Conservation (phyloP, 1,140 invertebrate species). For the Leptinotarsa defecta region DNA sequence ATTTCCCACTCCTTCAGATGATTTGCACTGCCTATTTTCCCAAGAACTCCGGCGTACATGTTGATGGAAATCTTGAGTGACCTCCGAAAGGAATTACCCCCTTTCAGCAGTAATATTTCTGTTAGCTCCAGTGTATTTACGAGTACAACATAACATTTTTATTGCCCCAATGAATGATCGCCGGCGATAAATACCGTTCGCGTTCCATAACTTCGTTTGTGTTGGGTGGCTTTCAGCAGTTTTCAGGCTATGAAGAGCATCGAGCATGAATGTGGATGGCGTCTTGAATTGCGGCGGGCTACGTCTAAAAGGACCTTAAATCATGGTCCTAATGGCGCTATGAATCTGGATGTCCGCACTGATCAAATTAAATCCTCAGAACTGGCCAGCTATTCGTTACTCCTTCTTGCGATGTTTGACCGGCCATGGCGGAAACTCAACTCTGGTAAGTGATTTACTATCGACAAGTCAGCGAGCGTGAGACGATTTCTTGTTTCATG, state of each 20-base stretch:
- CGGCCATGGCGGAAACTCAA: slow-evolving; percentile 43
- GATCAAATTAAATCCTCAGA: slow-evolving; percentile 58
- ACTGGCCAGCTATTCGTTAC: slow-evolving; percentile 52
- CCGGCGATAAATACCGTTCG: slow-evolving; percentile 25
- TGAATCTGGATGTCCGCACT: slow-evolving; percentile 58
- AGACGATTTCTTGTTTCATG: slow-evolving; percentile 20
- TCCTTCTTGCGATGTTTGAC: slow-evolving; percentile 47
- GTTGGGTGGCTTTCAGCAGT: slow-evolving; percentile 26
- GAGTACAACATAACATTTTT: slow-evolving; percentile 23
- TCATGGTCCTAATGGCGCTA: slow-evolving; percentile 57
- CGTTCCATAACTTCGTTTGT: slow-evolving; percentile 26
- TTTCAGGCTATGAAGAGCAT: slow-evolving; percentile 25
- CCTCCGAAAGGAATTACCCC: slow-evolving; percentile 1
- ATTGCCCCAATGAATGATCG: slow-evolving; percentile 20
- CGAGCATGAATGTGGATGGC: slow-evolving; percentile 33
- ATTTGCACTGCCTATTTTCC: not conserved
- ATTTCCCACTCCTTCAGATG: not conserved
- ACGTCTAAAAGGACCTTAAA: slow-evolving; percentile 56
- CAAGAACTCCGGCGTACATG: not conserved
- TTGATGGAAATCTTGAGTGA: slow-evolving; percentile 10
- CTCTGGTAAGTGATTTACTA: slow-evolving; percentile 44
- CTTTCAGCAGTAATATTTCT: not conserved
- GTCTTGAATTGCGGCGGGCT: slow-evolving; percentile 40
- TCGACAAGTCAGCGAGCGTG: slow-evolving; percentile 37
- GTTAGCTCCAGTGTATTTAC: slow-evolving; percentile 9